These are phyloP conservation scores for Pluvianellus socialis DNA, from an alignment of 2,113 vertebrate species.

Conservation along the genomic window DNA sequence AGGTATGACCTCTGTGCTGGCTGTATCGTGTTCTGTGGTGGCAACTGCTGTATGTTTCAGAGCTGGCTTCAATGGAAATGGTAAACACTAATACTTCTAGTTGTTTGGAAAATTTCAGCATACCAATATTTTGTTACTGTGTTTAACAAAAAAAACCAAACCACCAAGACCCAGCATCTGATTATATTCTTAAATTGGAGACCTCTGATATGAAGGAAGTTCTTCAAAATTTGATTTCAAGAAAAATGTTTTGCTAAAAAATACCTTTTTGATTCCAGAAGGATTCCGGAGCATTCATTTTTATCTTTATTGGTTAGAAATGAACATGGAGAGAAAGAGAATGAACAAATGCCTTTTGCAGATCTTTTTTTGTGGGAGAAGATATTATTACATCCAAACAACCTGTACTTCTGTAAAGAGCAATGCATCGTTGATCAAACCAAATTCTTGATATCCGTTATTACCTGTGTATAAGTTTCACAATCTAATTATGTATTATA, in stretches of 20 bases:
- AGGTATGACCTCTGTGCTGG: background rate
- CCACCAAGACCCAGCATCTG: background rate
- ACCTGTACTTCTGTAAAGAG: background rate
- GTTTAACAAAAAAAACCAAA: background rate
- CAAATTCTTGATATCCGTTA: background rate
- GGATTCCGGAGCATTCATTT: background rate
- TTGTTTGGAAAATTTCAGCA: background rate
- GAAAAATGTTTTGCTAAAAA: background rate
- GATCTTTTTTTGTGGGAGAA: background rate
- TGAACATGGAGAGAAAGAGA: background rate
- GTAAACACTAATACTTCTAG: background rate
- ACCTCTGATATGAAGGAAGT: background rate
- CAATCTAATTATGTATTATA: background rate
- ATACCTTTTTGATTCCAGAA: background rate
- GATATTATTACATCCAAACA: background rate
- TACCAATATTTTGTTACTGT: background rate
- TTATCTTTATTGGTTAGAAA: background rate
- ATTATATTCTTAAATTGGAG: background rate
- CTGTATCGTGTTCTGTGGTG: background rate
- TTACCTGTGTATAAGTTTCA: background rate
- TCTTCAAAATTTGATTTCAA: background rate
- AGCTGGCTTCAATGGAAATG: background rate
- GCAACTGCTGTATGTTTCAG: background rate
- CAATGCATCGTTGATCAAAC: background rate
- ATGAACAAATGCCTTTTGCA: background rate